Percentiles rank a stretch among this genome's conserved stretches.
phyloP scores from a whole-genome alignment of 2,797 vertebrate genomes.

The Malacoraja senta region DNA sequence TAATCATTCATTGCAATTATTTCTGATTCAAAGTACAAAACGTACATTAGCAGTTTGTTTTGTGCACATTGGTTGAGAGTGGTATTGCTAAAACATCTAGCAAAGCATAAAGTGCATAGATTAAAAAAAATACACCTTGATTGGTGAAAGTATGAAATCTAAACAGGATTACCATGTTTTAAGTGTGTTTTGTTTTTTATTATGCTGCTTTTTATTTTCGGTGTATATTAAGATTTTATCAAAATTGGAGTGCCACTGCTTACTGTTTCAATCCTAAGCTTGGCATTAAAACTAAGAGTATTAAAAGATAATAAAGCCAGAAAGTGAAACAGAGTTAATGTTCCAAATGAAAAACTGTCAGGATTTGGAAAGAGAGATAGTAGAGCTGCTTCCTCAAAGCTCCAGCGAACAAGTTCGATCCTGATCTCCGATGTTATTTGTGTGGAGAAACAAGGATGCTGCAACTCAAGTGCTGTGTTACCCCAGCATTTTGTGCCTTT shows the following conservation, averaged over 20 bases:
- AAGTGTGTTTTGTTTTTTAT: not conserved
- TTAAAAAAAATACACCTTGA: not conserved
- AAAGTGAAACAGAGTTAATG: too few relatives aligned
- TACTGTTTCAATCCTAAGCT: not conserved
- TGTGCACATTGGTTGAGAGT: not conserved
- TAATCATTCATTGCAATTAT: constrained; percentile 48
- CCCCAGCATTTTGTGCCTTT: too few relatives aligned
- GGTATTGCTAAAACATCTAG: not conserved
- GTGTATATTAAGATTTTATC: not conserved
- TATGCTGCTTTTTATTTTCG: not conserved
- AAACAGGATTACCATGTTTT: not conserved
- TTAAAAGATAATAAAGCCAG: not conserved
- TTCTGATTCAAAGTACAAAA: constrained; percentile 44
- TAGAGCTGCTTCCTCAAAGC: too few relatives aligned
- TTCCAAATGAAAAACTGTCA: too few relatives aligned
- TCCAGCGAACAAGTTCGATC: too few relatives aligned
- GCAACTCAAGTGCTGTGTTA: too few relatives aligned
- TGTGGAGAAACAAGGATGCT: too few relatives aligned
- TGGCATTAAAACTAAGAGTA: not conserved
- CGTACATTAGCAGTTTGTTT: not conserved
- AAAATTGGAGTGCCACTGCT: not conserved
- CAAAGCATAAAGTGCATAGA: not conserved
- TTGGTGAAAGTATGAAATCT: not conserved
- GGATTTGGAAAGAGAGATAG: too few relatives aligned
- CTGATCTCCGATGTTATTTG: too few relatives aligned